Conservation (phyloP, 2,888 invertebrate species). For the Meiosimyza decipiens region DNA sequence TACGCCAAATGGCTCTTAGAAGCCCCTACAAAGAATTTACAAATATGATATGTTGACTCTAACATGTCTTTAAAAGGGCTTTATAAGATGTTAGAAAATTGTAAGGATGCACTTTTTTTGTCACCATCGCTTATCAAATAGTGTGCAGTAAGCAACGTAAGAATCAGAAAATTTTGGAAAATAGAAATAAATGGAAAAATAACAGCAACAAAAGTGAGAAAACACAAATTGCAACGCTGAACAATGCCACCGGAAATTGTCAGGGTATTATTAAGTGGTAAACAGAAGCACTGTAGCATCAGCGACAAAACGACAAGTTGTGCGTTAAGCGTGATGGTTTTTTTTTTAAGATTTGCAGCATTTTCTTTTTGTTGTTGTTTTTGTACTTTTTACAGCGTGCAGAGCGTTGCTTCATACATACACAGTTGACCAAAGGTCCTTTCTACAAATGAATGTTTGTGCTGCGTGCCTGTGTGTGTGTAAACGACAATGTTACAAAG, state of each 20-base stretch:
- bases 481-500: no score
- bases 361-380: no score
- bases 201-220: background rate
- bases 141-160: no score
- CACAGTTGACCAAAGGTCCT: no score
- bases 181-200: background rate
- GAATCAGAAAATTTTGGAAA: background rate
- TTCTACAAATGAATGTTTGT: background rate
- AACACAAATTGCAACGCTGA: background rate
- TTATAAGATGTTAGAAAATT: no score
- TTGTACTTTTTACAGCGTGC: no score
- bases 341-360: background rate
- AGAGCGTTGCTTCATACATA: no score
- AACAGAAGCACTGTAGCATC: background rate
- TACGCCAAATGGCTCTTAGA: no score
- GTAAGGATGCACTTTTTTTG: background rate
- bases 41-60: no score
- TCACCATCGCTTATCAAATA: background rate
- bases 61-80: no score
- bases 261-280: constrained; percentile 15
- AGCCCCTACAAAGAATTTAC: no score
- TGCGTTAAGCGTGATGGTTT: background rate
- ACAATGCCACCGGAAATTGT: constrained; percentile 5
- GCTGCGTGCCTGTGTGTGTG: background rate
- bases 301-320: background rate